Conservation (phyloP, 64 coral and sea anemone species). For the Pachyseris speciosa region DNA sequence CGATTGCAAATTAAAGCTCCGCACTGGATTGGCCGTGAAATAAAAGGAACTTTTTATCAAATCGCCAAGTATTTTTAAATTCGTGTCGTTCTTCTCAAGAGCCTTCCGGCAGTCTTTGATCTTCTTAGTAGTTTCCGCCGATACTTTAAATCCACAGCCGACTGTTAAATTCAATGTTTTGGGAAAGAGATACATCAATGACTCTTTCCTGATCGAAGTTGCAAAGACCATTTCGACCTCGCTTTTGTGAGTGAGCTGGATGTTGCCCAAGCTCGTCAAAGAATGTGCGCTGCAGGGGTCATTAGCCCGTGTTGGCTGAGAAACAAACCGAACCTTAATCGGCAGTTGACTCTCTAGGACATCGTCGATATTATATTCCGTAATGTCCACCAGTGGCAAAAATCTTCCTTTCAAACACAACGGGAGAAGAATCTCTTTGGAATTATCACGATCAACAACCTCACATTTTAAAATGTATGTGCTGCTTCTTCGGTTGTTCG, state of each 20-base stretch:
- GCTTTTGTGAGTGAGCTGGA: background rate
- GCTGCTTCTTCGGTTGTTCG: background rate
- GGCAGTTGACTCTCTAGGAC: conserved; percentile 16
- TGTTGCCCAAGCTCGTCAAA: background rate
- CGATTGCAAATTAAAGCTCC: background rate
- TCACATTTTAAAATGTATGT: conserved; percentile 19
- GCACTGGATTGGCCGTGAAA: background rate
- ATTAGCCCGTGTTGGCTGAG: background rate
- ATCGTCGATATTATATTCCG: conserved; percentile 31
- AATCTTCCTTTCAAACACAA: conserved; percentile 21
- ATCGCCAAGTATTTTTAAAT: background rate
- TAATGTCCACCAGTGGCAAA: conserved; percentile 34
- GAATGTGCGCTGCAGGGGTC: too few relatives aligned
- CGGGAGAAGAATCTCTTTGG: background rate
- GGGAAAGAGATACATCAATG: background rate
- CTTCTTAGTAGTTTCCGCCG: background rate
- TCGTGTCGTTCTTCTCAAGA: background rate
- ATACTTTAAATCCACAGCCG: background rate
- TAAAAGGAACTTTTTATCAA: background rate
- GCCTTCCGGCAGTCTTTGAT: background rate
- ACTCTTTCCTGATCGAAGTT: background rate
- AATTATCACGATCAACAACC: background rate
- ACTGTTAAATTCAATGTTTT: background rate
- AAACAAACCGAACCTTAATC: conserved; percentile 54
- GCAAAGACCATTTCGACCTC: background rate